Evolutionary conservation across 2,888 invertebrate species (phyloP).

Genomic region (Tineola bisselliella): DNA sequence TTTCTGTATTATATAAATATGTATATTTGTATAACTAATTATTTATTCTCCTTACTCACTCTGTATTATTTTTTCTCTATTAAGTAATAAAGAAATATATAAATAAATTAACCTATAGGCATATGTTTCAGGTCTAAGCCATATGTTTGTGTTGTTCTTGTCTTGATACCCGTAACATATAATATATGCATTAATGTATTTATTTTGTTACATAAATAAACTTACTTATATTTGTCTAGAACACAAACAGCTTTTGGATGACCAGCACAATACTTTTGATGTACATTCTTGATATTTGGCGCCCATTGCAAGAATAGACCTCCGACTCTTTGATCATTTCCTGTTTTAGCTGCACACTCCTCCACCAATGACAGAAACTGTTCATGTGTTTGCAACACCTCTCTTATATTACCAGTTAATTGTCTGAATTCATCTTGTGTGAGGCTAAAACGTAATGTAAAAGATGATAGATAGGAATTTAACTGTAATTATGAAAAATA

Average conservation of each 20-base stretch:
- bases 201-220: too few species aligned
- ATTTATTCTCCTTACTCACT: too few species aligned
- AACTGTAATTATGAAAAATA: too few species aligned
- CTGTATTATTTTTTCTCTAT: too few species aligned
- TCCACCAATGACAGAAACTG: slow-evolving; percentile 82
- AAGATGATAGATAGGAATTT: too few species aligned
- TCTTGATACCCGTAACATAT: too few species aligned
- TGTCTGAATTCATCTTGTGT: slow-evolving; percentile 86
- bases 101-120: too few species aligned
- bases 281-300: slow-evolving; percentile 82
- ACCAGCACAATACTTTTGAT: slow-evolving; percentile 88
- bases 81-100: too few species aligned
- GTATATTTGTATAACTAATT: background rate
- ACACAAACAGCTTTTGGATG: slow-evolving; percentile 96
- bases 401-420: slow-evolving; percentile 87
- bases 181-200: too few species aligned
- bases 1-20: background rate
- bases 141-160: too few species aligned
- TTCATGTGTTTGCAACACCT: slow-evolving; percentile 86
- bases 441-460: slow-evolving; percentile 69
- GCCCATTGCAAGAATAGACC: slow-evolving; percentile 89
- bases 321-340: slow-evolving; percentile 86
- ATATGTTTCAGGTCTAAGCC: too few species aligned
- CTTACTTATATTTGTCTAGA: slow-evolving; percentile 91
- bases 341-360: slow-evolving; percentile 76